Base-by-base conservation (phyloP, 1,140 invertebrate species). In the Philotrypesis tridentata region DNA sequence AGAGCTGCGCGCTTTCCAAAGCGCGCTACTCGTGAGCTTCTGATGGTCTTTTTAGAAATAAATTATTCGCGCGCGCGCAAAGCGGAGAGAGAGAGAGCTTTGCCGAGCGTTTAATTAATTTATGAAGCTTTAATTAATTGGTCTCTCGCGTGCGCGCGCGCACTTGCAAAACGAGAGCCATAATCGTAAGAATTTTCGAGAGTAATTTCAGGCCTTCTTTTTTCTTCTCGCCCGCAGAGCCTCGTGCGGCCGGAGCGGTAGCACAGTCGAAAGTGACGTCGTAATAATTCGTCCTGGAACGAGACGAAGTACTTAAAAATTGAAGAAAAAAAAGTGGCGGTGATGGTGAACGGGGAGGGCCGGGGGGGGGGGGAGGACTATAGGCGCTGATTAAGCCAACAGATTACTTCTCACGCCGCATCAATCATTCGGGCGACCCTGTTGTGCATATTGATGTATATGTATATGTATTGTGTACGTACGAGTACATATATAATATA, bases 331-430 rank as follows among this genome's bases (percentile, higher is more conserved):
- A n/a, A n/a, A n/a, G n/a, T n/a, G n/a, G n/a, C n/a, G n/a, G n/a
- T n/a, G n/a, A n/a, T n/a, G n/a, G n/a, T n/a, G n/a, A n/a, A n/a
- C n/a, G n/a, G n/a, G n/a, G n/a, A n/a, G n/a, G n/a, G n/a, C n/a
- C n/a, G n/a, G n/a, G n/a, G n/a, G n/a, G n/a, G n/a, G n/a, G n/a
- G n/a, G n/a, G 9, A 5, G 33, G 33, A 37, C 33, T 37, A 37
- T n/a, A n/a, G n/a, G n/a, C 55, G 31, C 37, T 48, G 79, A 80
- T 80, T 25, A 33, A 65, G 27, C 60, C 9, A 65, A 67, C 61
- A 80, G 70, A 73, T 74, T 29, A 23, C 71, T 61, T 63, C n/a
- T 61, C 55, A 37, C 33, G 33, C 29, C 31, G n/a, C 33, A 63
- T 72, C 78, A 73, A 63, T 79, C 68, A 63, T 72, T 63, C 25